phyloP scores from a whole-genome alignment of 2,797 vertebrate species.

The Notolabrus celidotus region DNA sequence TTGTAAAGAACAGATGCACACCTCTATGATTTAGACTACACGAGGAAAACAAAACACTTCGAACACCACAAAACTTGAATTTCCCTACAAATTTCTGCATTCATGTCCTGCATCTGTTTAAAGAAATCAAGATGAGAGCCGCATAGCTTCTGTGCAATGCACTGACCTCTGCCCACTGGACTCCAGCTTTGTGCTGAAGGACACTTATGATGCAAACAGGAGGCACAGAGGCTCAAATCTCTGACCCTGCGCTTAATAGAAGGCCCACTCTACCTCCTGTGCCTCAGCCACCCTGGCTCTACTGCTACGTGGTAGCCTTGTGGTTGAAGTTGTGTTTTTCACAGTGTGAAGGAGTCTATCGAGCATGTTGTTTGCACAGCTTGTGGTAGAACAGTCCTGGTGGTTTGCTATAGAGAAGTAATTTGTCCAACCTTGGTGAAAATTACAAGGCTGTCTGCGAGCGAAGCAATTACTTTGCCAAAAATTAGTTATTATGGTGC shows the following conservation, averaged over 20 bases:
- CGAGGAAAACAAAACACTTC: too few relatives aligned
- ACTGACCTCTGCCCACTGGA: background rate
- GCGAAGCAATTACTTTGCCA: background rate
- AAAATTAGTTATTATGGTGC: background rate
- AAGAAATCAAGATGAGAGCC: background rate
- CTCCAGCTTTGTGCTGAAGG: background rate
- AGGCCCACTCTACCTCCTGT: background rate
- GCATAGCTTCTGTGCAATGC: background rate
- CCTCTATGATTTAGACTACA: too few relatives aligned
- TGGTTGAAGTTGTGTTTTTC: conserved; percentile 1
- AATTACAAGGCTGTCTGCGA: background rate
- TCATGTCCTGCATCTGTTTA: background rate
- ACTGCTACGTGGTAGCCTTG: conserved; percentile 1
- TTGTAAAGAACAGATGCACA: too few relatives aligned
- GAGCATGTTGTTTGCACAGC: background rate
- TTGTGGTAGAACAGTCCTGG: background rate
- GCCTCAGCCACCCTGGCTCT: background rate
- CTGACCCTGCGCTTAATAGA: background rate
- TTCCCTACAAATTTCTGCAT: background rate
- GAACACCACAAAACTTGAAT: background rate
- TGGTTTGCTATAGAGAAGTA: background rate
- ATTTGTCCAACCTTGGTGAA: background rate
- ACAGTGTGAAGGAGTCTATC: background rate
- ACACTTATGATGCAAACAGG: background rate
- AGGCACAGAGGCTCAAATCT: background rate